Base-by-base conservation (phyloP, 2,888 invertebrate species). In the Linyphia triangularis region DNA sequence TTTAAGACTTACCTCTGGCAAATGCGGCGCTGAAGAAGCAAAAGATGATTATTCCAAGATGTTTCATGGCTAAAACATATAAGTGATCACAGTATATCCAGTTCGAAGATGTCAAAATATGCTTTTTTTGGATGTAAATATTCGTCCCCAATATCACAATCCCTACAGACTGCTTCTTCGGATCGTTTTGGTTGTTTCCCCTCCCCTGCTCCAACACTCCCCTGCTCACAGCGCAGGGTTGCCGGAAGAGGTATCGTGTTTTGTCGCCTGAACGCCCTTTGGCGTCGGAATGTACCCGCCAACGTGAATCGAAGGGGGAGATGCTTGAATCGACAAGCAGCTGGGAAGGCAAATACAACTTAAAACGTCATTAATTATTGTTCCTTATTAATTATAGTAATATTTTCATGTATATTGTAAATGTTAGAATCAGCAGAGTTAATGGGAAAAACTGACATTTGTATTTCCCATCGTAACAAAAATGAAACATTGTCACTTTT, bases 1-100 rank as follows among this genome's bases (percentile, higher is more conserved):
- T 59, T 63, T 30, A 40, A 22, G 24, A 82, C 86, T 75, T 88
- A 88, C 86, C 86, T 88, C 81, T 81, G 43, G 86, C 86, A 61
- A 79, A 73, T 69, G 81, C 69, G 13, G 61, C 51, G 81, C 57
- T 51, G 57, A 73, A 10, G 57, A 88, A 57, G 86, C 72, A 88
- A 40, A 75, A 72, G 65, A 81, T 59, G 69, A 88, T 81, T 75
- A 88, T 88, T 88, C 86, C 86, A 75, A 88, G 81, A 59, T 81
- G 81, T 65, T 81, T 88, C 86, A 88, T 88, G 69, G 37, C 69
- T 75, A 88, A 24, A 79, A 69, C 86, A 88, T 88, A 67, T 85
- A 69, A 28, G 72, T 81, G 67, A 67, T 81, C 85, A 86, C 86
- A 82, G 81, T 79, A 73, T 81, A 88, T 88, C 86, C 86, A 88